These are phyloP conservation scores for Neostethus bicornis DNA, from an alignment of 2,797 vertebrate genomes.

Conservation along the genomic window DNA sequence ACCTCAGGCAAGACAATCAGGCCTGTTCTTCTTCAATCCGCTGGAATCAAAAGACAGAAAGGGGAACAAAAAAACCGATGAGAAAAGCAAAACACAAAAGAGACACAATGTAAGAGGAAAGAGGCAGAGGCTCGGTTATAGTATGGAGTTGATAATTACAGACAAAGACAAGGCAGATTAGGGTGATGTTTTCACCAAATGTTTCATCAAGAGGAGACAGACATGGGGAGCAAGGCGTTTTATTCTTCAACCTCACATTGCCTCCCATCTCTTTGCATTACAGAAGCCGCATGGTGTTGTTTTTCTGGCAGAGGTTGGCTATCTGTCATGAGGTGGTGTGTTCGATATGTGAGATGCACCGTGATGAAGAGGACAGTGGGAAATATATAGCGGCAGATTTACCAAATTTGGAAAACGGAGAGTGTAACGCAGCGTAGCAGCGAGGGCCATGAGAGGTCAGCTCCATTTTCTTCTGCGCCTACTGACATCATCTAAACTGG, in stretches of 20 bases:
- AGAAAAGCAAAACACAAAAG: slow-evolving; percentile 76
- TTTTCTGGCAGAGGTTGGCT: slow-evolving; percentile 51
- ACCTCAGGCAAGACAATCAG: slow-evolving; percentile 82
- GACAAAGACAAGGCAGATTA: slow-evolving; percentile 77
- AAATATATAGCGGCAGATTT: slow-evolving; percentile 65
- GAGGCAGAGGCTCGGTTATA: slow-evolving; percentile 62
- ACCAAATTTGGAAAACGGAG: slow-evolving; percentile 65
- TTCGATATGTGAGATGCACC: slow-evolving; percentile 45
- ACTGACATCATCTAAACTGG: slow-evolving; percentile 72
- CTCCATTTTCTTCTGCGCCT: slow-evolving; percentile 65
- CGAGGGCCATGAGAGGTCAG: slow-evolving; percentile 68
- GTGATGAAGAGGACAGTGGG: slow-evolving; percentile 68
- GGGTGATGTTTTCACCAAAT: slow-evolving; percentile 59
- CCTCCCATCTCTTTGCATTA: slow-evolving; percentile 66
- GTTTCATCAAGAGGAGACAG: slow-evolving; percentile 70
- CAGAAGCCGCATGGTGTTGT: slow-evolving; percentile 26
- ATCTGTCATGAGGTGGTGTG: slow-evolving; percentile 62
- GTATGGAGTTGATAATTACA: slow-evolving; percentile 76
- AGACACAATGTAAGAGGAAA: slow-evolving; percentile 71
- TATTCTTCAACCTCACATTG: slow-evolving; percentile 66
- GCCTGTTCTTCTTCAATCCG: slow-evolving; percentile 77
- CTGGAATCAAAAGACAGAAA: slow-evolving; percentile 76
- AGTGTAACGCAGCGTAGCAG: slow-evolving; percentile 68
- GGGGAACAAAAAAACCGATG: slow-evolving; percentile 73
- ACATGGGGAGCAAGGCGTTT: slow-evolving; percentile 63